Evolutionary conservation across 2,113 vertebrate genomes (phyloP).

Genomic region (Leptobrachium leishanense): DNA sequence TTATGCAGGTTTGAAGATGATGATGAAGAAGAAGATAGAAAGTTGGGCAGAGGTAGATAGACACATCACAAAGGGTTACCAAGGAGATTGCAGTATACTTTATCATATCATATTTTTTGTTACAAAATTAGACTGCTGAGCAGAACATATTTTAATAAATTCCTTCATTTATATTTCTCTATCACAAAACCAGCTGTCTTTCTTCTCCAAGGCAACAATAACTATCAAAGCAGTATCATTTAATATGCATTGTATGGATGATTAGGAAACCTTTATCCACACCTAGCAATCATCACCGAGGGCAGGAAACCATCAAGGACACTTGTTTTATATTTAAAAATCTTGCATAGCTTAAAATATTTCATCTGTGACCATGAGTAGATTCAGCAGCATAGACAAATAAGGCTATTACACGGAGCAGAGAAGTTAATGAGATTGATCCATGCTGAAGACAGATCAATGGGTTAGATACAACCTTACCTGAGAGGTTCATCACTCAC

Average conservation of each 20-base stretch:
- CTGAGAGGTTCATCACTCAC: constrained; percentile 63
- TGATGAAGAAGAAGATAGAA: no score
- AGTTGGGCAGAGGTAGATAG: no score
- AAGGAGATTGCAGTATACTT: no score
- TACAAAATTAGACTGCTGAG: not conserved
- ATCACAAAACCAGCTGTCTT: constrained; percentile 38
- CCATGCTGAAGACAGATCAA: constrained; percentile 61
- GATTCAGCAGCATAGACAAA: constrained; percentile 56
- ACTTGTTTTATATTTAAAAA: constrained; percentile 27
- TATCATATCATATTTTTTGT: no score
- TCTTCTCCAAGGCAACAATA: constrained; percentile 11
- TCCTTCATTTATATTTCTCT: constrained; percentile 20
- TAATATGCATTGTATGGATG: constrained; percentile 32
- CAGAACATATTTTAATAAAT: constrained; percentile 22
- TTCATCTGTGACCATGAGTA: constrained; percentile 36
- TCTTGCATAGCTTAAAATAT: constrained; percentile 45
- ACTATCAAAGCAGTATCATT: constrained; percentile 33
- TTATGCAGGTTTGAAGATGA: no score
- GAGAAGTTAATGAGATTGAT: constrained; percentile 61
- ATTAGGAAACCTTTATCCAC: constrained; percentile 42
- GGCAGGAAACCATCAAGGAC: constrained; percentile 15
- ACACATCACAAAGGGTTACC: no score
- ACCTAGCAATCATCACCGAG: constrained; percentile 26
- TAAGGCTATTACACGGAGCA: constrained; percentile 54
- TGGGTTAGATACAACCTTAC: constrained; percentile 59